Conservation (phyloP, 1,140 invertebrate species). For the Zeugodacus cucurbitae region DNA sequence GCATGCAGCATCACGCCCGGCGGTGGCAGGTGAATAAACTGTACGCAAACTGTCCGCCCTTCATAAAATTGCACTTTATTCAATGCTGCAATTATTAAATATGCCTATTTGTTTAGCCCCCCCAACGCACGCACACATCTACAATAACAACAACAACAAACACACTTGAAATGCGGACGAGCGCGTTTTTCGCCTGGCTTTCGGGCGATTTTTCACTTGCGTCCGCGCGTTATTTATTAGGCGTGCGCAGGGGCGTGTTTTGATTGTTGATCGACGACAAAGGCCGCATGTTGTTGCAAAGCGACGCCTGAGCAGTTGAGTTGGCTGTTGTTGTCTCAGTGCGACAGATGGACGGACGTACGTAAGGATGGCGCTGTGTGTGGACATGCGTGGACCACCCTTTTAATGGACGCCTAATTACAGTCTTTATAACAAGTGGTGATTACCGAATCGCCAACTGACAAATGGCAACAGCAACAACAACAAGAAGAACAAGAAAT, state of each 20-base stretch:
- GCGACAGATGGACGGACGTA: neutral
- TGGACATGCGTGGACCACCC: conserved; percentile 47
- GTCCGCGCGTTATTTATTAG: conserved; percentile 44
- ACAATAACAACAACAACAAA: too few species aligned
- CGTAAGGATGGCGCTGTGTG: neutral
- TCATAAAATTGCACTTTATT: conserved; percentile 43
- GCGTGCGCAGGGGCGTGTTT: conserved; percentile 47
- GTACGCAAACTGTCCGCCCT: conserved; percentile 44
- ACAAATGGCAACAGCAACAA: conserved; percentile 38
- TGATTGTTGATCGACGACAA: conserved; percentile 45
- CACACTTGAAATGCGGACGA: neutral
- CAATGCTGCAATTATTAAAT: conserved; percentile 44
- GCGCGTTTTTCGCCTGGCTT: neutral
- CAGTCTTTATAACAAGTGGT: conserved; percentile 48
- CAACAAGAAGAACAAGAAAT: neutral
- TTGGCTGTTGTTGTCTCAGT: neutral
- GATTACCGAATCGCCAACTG: conserved; percentile 41
- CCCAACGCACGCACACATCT: neutral
- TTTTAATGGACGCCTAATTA: conserved; percentile 48
- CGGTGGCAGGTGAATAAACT: conserved; percentile 46
- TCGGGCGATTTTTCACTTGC: conserved; percentile 16
- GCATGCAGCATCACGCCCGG: neutral
- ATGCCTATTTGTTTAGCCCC: conserved; percentile 45
- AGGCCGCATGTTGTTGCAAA: neutral
- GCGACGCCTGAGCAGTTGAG: too few species aligned